Percentiles rank a stretch among this genome's conserved stretches.
phyloP scores from a whole-genome alignment of 2,113 vertebrate genomes.

The Calidris pygmaea region DNA sequence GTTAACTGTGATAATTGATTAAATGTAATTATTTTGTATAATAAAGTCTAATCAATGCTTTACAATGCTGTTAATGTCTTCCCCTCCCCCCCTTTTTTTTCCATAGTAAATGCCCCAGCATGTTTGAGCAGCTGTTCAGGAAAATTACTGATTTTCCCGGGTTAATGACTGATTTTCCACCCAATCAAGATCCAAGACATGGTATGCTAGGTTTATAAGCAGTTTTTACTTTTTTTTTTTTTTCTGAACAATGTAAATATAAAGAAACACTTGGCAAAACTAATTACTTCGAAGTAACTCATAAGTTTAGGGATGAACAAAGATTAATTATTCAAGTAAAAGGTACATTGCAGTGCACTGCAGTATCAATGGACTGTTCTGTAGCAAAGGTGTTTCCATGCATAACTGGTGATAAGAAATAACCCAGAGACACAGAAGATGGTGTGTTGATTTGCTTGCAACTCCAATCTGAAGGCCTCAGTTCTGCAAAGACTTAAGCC shows the following conservation, averaged over 20 bases:
- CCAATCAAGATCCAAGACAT: constrained; percentile 14
- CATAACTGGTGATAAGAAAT: background rate
- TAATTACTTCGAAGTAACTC: background rate
- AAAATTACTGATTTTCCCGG: constrained; percentile 52
- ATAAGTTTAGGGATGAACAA: background rate
- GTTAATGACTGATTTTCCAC: constrained; percentile 57
- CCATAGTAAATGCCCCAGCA: background rate
- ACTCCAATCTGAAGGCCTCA: background rate
- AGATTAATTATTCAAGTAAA: background rate
- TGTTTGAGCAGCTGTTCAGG: constrained; percentile 29
- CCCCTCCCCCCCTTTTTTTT: background rate
- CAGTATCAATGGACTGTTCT: background rate
- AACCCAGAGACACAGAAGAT: background rate
- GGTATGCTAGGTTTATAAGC: constrained; percentile 4
- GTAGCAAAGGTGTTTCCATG: background rate
- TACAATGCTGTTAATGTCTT: constrained; percentile 49
- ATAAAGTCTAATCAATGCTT: constrained; percentile 73
- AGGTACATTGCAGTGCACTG: background rate
- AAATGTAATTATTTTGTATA: constrained; percentile 69
- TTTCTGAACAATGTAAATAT: background rate
- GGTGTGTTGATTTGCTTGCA: background rate
- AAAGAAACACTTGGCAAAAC: background rate
- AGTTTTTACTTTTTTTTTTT: background rate
- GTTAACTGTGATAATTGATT: constrained; percentile 69
- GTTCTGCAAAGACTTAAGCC: background rate